Evolutionary conservation across 2,888 invertebrate genomes (phyloP).

Genomic region (Morpho deidamia): DNA sequence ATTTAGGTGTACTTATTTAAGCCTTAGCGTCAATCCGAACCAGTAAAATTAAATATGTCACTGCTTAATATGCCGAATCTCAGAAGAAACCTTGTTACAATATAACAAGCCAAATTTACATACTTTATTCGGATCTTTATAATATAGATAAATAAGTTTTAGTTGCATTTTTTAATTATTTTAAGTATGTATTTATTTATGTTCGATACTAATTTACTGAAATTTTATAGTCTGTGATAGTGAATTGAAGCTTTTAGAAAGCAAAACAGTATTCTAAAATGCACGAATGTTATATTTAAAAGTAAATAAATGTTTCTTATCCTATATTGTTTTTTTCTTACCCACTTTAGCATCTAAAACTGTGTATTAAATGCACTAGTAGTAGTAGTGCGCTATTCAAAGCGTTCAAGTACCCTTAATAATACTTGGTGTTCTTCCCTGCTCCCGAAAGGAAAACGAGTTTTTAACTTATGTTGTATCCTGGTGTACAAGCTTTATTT

Average conservation of each 20-base stretch:
- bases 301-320: conserved; percentile 29
- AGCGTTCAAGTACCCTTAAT: too few relatives aligned
- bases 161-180: conserved; percentile 8
- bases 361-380: too few relatives aligned
- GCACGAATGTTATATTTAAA: conserved; percentile 36
- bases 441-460: too few relatives aligned
- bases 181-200: conserved; percentile 10
- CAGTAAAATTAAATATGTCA: conserved; percentile 11
- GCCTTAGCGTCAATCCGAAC: conserved; percentile 19
- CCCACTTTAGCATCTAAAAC: too few relatives aligned
- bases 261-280: conserved; percentile 62
- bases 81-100: neutral
- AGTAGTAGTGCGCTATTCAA: too few relatives aligned
- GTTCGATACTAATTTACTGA: neutral
- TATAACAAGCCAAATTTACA: neutral
- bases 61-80: conserved; percentile 10
- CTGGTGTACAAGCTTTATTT: too few relatives aligned
- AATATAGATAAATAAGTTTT: too few relatives aligned
- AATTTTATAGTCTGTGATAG: conserved; percentile 60
- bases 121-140: neutral
- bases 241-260: conserved; percentile 63
- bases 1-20: neutral
- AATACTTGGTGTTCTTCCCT: too few relatives aligned
- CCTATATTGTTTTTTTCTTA: conserved; percentile 25
- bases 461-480: too few relatives aligned